Base-by-base conservation (phyloP, 2,113 vertebrate genomes). In the Brachypodius melanocephalos region DNA sequence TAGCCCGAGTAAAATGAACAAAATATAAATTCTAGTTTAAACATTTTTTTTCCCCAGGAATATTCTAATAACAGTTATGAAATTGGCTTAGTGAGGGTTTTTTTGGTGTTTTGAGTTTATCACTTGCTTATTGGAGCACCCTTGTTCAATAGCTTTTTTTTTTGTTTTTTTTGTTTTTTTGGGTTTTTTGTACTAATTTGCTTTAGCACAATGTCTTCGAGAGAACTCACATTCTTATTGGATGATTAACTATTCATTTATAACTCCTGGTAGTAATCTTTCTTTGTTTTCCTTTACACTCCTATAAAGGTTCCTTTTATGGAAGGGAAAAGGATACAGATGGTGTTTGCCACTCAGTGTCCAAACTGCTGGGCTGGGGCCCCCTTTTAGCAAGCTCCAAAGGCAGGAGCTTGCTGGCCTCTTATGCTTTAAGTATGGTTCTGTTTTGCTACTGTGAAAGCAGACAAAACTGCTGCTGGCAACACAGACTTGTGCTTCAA, bases 301-400 rank as follows among this genome's bases (percentile, higher is more conserved):
- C 42, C 93, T 90, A 94, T 97, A 96, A 97, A 97, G 91, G 91
- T 95, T 97, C 96, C 95, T 96, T 97, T 97, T 97, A 97, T 95
- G 93, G 88, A 95, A 90, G 95, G 97, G 95, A 97, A 97, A 97
- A 97, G 97, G 97, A 97, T 97, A 96, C 96, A 97, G 97, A 97
- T 97, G 95, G 97, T 97, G 96, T 96, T 97, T 97, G 96, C 96
- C 68, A 95, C 88, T 96, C 71, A 21, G 66, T 32, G 40, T 92
- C 93, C 88, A 88, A 95, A 85, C 93, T 87, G 89, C 82, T 95
- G 91, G 52, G 79, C 83, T 92, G 90, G 88, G 96, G 85, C 75
- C 92, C 90, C 90, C 40, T 95, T 89, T 93, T 84, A 93, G 93
- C 66, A 10, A 62, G 65, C 85, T 97, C 95, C 66, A 89, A 93